Conservation (phyloP, 1,140 invertebrate species). For the Saccostrea cuccullata region DNA sequence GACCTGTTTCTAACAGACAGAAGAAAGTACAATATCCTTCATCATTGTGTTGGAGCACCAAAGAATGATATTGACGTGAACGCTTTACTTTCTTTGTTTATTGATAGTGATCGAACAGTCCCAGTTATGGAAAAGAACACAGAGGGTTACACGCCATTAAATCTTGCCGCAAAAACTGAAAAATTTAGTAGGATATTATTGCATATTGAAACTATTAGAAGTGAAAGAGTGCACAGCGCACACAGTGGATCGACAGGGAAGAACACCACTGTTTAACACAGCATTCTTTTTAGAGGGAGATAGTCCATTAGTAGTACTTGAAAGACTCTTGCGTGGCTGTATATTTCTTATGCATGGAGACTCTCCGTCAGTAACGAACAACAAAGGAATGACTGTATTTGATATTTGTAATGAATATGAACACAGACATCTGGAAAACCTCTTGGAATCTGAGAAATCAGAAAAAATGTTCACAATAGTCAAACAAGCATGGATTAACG, state of each 20-base stretch:
- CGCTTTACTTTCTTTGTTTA: not conserved
- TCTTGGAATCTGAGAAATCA: not conserved
- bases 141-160: not conserved
- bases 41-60: not conserved
- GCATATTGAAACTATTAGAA: not conserved
- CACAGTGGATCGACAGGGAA: not conserved
- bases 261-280: not conserved
- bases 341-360: slow-evolving; percentile 5
- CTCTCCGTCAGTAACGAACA: not conserved
- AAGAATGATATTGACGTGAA: not conserved
- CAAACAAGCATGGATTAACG: not conserved
- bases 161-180: not conserved
- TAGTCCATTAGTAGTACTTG: not conserved
- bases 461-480: not conserved
- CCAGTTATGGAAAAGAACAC: not conserved
- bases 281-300: not conserved
- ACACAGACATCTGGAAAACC: not conserved
- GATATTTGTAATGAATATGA: not conserved
- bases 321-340: not conserved
- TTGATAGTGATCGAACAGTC: not conserved
- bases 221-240: not conserved
- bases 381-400: not conserved
- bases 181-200: not conserved
- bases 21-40: not conserved
- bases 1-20: not conserved